phyloP scores from a whole-genome alignment of 2,113 vertebrate genomes.

The Phalacrocorax aristotelis region DNA sequence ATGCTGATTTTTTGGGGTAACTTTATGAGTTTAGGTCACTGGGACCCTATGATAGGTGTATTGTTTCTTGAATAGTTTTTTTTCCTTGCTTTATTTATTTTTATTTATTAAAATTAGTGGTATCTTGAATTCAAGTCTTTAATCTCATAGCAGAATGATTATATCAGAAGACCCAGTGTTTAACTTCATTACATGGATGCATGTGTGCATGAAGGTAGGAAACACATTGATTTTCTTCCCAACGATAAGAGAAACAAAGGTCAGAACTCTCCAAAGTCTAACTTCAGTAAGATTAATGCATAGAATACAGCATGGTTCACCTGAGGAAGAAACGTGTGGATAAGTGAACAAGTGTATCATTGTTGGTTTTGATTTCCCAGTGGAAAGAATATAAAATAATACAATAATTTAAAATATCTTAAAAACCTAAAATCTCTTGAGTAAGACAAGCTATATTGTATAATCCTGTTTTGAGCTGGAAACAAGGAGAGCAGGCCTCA shows the following conservation, averaged over 20 bases:
- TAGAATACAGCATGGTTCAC: background rate
- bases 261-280: constrained; percentile 37
- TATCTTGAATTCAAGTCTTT: background rate
- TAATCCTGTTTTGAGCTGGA: constrained; percentile 70
- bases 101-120: constrained; percentile 17
- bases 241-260: constrained; percentile 47
- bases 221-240: constrained; percentile 53
- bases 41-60: background rate
- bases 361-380: constrained; percentile 48
- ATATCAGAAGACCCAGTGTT: background rate
- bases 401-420: constrained; percentile 64
- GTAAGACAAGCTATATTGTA: constrained; percentile 55
- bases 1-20: background rate
- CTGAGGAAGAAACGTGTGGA: constrained; percentile 27
- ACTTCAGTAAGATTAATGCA: constrained; percentile 47
- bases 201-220: background rate
- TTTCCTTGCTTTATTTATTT: background rate
- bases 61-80: background rate
- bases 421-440: constrained; percentile 20
- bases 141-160: constrained; percentile 31
- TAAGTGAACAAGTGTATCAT: constrained; percentile 23
- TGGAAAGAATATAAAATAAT: constrained; percentile 62
- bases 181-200: background rate
- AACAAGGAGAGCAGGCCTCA: background rate
- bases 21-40: background rate